Evolutionary conservation across 2,888 invertebrate species (phyloP).

Genomic region (Acrobasis suavella): DNA sequence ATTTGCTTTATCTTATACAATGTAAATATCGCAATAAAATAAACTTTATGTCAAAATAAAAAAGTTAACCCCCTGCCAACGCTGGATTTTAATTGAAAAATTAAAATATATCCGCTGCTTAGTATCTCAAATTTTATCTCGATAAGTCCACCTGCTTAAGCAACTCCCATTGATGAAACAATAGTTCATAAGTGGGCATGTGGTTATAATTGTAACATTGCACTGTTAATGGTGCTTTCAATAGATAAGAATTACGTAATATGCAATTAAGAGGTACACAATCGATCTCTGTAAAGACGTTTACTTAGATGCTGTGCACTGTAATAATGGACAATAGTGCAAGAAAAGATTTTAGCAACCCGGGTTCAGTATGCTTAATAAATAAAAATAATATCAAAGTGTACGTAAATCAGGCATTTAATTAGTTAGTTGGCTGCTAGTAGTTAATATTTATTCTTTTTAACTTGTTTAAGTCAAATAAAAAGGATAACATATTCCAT

Average conservation of each 20-base stretch:
- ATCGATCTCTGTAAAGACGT: slow-evolving; percentile 58
- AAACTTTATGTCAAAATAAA: no score
- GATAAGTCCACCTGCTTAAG: background rate
- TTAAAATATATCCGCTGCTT: no score
- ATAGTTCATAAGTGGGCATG: slow-evolving; percentile 19
- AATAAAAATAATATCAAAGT: no score
- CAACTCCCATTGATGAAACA: slow-evolving; percentile 4
- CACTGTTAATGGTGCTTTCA: slow-evolving; percentile 49
- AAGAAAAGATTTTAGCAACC: slow-evolving; percentile 5
- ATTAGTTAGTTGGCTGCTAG: no score
- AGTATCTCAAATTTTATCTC: background rate
- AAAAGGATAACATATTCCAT: no score
- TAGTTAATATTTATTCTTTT: no score
- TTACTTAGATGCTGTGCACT: slow-evolving; percentile 60
- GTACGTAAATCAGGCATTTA: no score
- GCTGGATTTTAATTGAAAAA: no score
- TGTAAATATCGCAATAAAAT: no score
- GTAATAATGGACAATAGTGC: slow-evolving; percentile 47
- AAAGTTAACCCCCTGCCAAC: no score
- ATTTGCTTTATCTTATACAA: no score
- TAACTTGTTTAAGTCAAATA: no score
- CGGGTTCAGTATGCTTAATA: slow-evolving; percentile 19
- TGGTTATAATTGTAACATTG: slow-evolving; percentile 28
- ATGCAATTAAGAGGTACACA: slow-evolving; percentile 65
- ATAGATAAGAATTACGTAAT: slow-evolving; percentile 56